Percentiles rank a stretch among this genome's conserved stretches.
phyloP scores from a whole-genome alignment of 2,888 invertebrate species.

The Mesopsocus fuscifrons region DNA sequence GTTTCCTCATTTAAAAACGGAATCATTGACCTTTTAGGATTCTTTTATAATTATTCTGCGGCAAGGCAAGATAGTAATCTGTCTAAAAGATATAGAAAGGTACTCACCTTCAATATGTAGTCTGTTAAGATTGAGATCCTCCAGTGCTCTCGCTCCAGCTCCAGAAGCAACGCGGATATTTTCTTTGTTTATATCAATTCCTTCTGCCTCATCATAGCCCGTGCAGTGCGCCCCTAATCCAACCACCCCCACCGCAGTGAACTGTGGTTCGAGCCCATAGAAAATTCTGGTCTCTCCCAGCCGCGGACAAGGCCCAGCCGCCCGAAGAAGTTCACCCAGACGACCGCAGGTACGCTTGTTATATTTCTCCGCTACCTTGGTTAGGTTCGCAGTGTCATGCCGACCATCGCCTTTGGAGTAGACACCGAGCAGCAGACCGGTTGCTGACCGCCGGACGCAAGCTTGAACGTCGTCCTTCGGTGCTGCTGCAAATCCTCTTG shows the following conservation, averaged over 20 bases:
- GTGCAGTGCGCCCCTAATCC: slow-evolving; percentile 50
- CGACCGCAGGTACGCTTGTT: slow-evolving; percentile 33
- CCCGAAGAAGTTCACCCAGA: slow-evolving; percentile 29
- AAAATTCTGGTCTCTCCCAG: slow-evolving; percentile 38
- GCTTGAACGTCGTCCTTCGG: neutral
- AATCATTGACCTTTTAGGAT: no score
- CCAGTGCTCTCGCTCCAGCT: slow-evolving; percentile 35
- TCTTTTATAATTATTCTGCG: no score
- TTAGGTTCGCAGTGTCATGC: slow-evolving; percentile 4
- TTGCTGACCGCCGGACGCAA: neutral
- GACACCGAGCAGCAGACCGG: slow-evolving; percentile 1
- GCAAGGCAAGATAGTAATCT: no score
- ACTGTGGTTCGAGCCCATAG: slow-evolving; percentile 41
- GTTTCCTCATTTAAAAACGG: no score
- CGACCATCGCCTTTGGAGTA: slow-evolving; percentile 3
- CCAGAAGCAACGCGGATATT: slow-evolving; percentile 50
- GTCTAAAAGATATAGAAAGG: no score
- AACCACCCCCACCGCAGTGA: slow-evolving; percentile 48
- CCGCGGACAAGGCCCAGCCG: slow-evolving; percentile 29
- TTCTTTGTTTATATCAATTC: slow-evolving; percentile 53
- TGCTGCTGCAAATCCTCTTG: neutral
- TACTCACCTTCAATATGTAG: slow-evolving; percentile 1
- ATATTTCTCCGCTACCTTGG: slow-evolving; percentile 32
- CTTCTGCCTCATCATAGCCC: slow-evolving; percentile 45
- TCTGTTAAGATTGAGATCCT: slow-evolving; percentile 23